Conservation (phyloP, 1,140 invertebrate genomes). For the Brachionus calyciflorus region DNA sequence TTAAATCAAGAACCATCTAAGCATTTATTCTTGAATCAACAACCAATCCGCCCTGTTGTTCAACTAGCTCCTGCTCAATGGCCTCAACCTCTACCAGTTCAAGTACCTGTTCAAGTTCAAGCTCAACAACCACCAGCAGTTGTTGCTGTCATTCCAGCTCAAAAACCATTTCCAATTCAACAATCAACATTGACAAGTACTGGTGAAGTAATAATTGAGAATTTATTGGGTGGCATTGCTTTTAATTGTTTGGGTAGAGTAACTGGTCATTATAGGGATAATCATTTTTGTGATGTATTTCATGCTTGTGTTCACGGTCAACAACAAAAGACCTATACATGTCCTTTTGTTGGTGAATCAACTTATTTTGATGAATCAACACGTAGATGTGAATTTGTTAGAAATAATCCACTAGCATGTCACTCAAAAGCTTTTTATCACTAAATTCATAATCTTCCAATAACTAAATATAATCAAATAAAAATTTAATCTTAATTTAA, state of each 20-base stretch:
- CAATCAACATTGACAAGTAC: not conserved
- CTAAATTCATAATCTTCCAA: no score
- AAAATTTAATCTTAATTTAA: no score
- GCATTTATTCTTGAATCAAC: conserved; percentile 20
- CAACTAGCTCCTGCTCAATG: no score
- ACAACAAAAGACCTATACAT: conserved; percentile 15
- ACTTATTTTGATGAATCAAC: conserved; percentile 45
- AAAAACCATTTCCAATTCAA: not conserved
- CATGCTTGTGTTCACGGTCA: conserved; percentile 43
- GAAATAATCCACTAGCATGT: conserved; percentile 23
- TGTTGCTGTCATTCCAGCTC: not conserved
- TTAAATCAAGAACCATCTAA: not conserved
- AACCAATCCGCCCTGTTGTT: no score
- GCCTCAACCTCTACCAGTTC: conserved; percentile 5
- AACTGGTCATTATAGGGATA: conserved; percentile 22
- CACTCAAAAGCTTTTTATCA: not conserved
- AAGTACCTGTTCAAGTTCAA: not conserved
- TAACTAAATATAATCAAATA: no score
- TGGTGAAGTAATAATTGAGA: conserved; percentile 32
- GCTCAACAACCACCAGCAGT: not conserved
- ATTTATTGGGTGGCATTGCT: conserved; percentile 29
- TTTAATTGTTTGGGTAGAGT: conserved; percentile 23
- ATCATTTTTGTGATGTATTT: conserved; percentile 45
- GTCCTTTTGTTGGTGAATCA: conserved; percentile 35
- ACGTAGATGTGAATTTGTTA: conserved; percentile 25